phyloP scores from a whole-genome alignment of 2,113 vertebrate genomes.

The crab-eating macaque (Macaca fascicularis) region DNA sequence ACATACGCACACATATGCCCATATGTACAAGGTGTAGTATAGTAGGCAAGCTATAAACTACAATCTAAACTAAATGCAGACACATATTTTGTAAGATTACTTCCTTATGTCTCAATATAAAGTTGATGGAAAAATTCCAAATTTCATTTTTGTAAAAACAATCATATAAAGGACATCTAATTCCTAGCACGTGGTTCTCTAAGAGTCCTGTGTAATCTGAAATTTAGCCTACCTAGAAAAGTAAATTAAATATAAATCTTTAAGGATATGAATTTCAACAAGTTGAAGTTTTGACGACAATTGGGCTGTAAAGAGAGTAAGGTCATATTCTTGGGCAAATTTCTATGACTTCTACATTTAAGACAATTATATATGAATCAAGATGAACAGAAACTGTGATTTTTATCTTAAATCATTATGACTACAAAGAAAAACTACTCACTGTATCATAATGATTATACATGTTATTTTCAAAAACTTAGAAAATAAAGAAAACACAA shows the following conservation, averaged over 20 bases:
- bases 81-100: not conserved
- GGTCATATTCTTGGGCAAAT: not conserved
- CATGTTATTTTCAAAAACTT: not conserved
- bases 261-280: not conserved
- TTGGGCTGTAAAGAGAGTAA: not conserved
- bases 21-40: not conserved
- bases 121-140: not conserved
- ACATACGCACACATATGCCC: not conserved
- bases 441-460: not conserved
- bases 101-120: not conserved
- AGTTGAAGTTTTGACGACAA: not conserved
- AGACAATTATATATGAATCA: not conserved
- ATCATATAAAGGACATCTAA: not conserved
- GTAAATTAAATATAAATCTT: not conserved
- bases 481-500: not conserved
- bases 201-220: not conserved
- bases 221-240: slow-evolving; percentile 7
- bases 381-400: not conserved
- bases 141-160: not conserved
- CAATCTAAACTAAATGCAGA: not conserved
- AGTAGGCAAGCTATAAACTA: not conserved
- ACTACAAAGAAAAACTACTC: not conserved
- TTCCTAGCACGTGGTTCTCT: not conserved
- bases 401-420: not conserved
- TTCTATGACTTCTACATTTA: not conserved